phyloP scores from a whole-genome alignment of 1,140 invertebrate species.

The Atta texana region DNA sequence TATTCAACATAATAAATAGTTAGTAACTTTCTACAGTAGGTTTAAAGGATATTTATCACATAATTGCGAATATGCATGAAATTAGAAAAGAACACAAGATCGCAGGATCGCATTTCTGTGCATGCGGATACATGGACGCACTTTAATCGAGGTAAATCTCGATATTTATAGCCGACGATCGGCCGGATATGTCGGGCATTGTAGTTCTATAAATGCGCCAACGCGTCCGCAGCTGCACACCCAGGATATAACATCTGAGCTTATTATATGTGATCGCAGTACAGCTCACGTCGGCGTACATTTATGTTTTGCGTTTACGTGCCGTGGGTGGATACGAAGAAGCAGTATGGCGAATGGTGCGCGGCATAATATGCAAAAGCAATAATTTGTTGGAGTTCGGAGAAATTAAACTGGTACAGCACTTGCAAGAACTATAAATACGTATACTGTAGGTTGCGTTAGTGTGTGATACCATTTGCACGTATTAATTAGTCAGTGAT shows the following conservation, averaged over 20 bases:
- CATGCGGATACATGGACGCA: conserved; percentile 55
- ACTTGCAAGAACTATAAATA: conserved; percentile 20
- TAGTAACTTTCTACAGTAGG: neutral
- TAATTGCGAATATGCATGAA: neutral
- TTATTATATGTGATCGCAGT: conserved; percentile 72
- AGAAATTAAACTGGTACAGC: conserved; percentile 26
- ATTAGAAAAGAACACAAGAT: conserved; percentile 13
- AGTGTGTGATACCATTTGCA: conserved; percentile 5
- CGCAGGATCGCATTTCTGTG: conserved; percentile 48
- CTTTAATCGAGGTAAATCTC: conserved; percentile 78
- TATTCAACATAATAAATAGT: neutral
- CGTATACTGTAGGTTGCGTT: neutral
- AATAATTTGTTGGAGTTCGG: conserved; percentile 53
- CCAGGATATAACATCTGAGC: conserved; percentile 69
- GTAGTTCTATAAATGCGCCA: conserved; percentile 70
- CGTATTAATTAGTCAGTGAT: conserved; percentile 43
- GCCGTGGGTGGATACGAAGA: conserved; percentile 50
- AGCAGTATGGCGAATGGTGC: conserved; percentile 5
- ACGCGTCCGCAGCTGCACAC: conserved; percentile 69
- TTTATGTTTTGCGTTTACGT: conserved; percentile 69
- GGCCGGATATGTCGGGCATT: conserved; percentile 70
- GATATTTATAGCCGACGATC: conserved; percentile 77
- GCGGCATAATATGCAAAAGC: conserved; percentile 17
- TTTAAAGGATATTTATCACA: conserved; percentile 5
- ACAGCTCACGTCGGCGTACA: conserved; percentile 37